Evolutionary conservation across 2,888 invertebrate species (phyloP).

Genomic region (Andrena chrysosceles): DNA sequence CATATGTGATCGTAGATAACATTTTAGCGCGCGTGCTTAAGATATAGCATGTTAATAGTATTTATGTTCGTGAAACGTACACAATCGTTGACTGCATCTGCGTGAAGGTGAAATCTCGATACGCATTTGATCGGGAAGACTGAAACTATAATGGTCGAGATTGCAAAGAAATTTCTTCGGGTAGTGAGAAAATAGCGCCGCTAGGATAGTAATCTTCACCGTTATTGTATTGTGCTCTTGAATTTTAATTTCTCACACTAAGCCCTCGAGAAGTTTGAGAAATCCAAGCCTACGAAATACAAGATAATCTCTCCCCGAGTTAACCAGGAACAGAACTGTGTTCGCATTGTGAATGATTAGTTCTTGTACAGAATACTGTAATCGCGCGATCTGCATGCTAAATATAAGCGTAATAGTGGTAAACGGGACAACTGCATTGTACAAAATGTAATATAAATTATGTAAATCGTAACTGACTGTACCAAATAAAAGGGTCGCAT

Average conservation of each 20-base stretch:
- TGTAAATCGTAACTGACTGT: slow-evolving; percentile 35
- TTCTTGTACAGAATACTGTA: slow-evolving; percentile 26
- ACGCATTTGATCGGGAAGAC: slow-evolving; percentile 38
- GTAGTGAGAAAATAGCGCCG: neutral
- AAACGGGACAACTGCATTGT: slow-evolving; percentile 46
- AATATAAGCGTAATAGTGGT: neutral
- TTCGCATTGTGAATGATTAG: slow-evolving; percentile 4
- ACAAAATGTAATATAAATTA: slow-evolving; percentile 66
- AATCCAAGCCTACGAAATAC: neutral
- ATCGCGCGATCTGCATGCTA: slow-evolving; percentile 22
- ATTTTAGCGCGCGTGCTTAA: slow-evolving; percentile 1
- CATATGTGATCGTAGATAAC: slow-evolving; percentile 7
- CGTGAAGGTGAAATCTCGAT: slow-evolving; percentile 12
- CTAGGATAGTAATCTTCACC: neutral
- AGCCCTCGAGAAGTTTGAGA: neutral
- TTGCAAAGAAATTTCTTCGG: slow-evolving; percentile 4
- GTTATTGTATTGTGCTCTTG: neutral
- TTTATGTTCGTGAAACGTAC: slow-evolving; percentile 18
- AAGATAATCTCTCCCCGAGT: neutral
- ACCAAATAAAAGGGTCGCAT: slow-evolving; percentile 42
- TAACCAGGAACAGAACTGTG: neutral
- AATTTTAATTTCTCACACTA: neutral
- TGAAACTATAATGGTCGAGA: slow-evolving; percentile 23
- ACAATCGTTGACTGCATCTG: slow-evolving; percentile 14
- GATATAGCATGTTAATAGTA: neutral